Conservation (phyloP, 2,888 invertebrate species). For the Lacanobia wlatinum region DNA sequence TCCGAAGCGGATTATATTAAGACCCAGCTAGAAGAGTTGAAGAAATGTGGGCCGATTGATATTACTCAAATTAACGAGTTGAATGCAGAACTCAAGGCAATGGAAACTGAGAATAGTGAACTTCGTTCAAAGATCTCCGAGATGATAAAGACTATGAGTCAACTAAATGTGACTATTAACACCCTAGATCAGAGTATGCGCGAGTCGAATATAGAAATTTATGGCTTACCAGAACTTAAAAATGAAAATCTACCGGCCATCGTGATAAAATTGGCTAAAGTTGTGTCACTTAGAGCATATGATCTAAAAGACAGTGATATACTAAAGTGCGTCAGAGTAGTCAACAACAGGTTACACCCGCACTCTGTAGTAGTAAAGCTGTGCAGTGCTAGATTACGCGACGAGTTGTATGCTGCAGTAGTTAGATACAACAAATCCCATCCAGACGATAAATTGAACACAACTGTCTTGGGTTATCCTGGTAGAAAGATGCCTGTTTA, state of each 20-base stretch:
- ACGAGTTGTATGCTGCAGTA: slow-evolving; percentile 3
- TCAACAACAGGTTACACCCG: not conserved
- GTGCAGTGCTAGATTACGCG: not conserved
- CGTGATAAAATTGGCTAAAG: not conserved
- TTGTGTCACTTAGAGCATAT: not conserved
- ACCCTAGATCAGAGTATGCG: not conserved
- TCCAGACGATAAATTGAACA: not conserved
- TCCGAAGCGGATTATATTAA: not conserved
- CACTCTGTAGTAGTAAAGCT: slow-evolving; percentile 1
- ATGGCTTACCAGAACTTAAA: not conserved
- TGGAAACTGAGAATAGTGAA: not conserved
- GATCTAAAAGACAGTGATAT: not conserved
- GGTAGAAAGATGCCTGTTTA: not conserved
- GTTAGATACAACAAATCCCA: not conserved
- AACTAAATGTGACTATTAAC: not conserved
- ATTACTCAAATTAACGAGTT: not conserved
- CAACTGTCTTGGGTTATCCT: not conserved
- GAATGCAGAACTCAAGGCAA: not conserved
- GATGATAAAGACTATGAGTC: not conserved
- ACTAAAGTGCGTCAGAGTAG: not conserved
- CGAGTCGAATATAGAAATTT: slow-evolving; percentile 6
- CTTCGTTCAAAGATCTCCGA: not conserved
- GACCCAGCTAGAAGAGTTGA: not conserved
- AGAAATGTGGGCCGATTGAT: not conserved
- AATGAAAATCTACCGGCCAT: not conserved